phyloP scores from a whole-genome alignment of 2,113 vertebrate genomes.

The Trichechus manatus region DNA sequence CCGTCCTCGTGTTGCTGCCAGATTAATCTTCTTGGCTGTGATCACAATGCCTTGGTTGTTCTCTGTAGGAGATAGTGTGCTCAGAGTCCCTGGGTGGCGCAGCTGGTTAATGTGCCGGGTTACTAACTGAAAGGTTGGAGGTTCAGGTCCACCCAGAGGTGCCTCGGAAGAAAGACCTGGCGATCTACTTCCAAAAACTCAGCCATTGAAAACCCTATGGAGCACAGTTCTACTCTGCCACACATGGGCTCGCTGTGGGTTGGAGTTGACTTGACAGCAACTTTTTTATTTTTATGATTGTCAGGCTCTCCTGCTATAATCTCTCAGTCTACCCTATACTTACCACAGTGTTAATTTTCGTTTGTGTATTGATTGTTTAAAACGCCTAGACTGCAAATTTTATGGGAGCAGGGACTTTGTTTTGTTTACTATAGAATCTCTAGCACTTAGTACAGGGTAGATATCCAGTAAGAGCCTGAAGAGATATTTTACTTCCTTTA shows the following conservation, averaged over 20 bases:
- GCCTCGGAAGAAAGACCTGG: not conserved
- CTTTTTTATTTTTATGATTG: not conserved
- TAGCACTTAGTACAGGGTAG: no score
- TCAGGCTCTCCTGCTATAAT: accelerated
- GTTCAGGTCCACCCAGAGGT: not conserved
- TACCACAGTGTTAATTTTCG: not conserved
- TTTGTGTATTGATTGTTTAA: not conserved
- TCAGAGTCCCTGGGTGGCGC: no score
- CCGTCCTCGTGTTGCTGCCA: not conserved
- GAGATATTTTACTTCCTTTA: no score
- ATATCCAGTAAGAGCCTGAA: no score
- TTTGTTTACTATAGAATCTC: no score
- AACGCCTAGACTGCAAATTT: no score
- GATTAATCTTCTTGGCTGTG: not conserved
- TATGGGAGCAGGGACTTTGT: no score
- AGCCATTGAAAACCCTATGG: not conserved
- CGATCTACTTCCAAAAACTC: not conserved
- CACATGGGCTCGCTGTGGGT: no score
- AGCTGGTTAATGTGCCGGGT: no score
- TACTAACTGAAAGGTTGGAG: not conserved
- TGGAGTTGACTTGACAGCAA: no score
- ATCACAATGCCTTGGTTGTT: accelerated
- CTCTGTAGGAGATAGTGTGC: not conserved
- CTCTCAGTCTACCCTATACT: not conserved
- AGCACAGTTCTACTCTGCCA: no score